phyloP scores from a whole-genome alignment of 2,888 invertebrate genomes.

The Seira ritae region DNA sequence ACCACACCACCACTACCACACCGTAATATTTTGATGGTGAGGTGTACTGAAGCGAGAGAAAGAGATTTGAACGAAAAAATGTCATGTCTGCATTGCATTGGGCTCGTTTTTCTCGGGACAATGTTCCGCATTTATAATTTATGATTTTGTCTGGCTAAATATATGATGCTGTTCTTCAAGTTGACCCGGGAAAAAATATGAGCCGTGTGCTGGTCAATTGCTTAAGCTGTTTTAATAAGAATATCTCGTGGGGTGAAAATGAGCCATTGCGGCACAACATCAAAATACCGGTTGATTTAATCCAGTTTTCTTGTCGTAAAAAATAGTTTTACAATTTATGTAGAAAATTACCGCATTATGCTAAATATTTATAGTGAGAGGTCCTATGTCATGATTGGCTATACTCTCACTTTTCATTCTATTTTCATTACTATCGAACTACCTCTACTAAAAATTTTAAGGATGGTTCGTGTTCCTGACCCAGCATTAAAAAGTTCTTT shows the following conservation, averaged over 20 bases:
- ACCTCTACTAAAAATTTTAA: too few relatives aligned
- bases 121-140: neutral
- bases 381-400: too few relatives aligned
- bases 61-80: neutral
- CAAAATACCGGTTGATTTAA: constrained; percentile 37
- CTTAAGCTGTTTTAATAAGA: neutral
- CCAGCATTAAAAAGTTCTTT: too few relatives aligned
- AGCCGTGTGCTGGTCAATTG: too few relatives aligned
- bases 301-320: constrained; percentile 8
- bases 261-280: constrained; percentile 10
- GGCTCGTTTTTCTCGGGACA: neutral
- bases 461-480: too few relatives aligned
- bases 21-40: neutral
- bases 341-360: too few relatives aligned
- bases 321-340: neutral
- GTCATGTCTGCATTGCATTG: neutral
- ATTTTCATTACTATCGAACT: too few relatives aligned
- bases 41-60: neutral
- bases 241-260: neutral
- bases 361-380: too few relatives aligned
- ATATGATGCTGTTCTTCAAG: constrained; percentile 2
- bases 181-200: neutral
- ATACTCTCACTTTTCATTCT: too few relatives aligned
- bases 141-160: neutral
- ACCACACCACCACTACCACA: neutral